Base-by-base conservation (phyloP, 2,797 vertebrate species). In the Emydoidea blandingii region DNA sequence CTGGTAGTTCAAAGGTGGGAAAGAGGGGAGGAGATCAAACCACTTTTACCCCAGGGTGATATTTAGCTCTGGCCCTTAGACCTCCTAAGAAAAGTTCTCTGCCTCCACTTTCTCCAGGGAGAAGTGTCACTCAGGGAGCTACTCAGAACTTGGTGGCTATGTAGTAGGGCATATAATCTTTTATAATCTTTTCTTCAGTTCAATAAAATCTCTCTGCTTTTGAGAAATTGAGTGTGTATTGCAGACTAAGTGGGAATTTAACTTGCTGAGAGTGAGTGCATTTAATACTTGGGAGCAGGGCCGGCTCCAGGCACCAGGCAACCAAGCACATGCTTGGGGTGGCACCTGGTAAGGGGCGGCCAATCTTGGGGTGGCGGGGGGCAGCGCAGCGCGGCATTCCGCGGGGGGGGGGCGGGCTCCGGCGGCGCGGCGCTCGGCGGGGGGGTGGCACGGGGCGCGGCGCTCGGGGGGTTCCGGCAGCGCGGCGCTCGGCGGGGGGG, bases 171-270 rank as follows among this genome's bases (percentile, higher is more conserved):
- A 79, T 96, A 86, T 97, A 96, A 95, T 97, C 96, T 96, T 94
- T 96, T 97, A 68, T 97, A 97, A 95, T 96, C 92, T 86, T 96
- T 92, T 96, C 94, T 86, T 34, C 95, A 97, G 92, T 95, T 97
- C 95, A 91, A 89, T 96, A 97, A 95, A 92, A 96, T 95, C 94
- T 95, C 90, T 94, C 95, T 96, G 95, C 92, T 91, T 25, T 96
- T 93, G 87, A 96, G 95, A 93, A 93, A 97, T 90, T 91, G 86
- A 79, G 90, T 94, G 91, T 7, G 15, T 96, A 94, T 95, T 93
- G 91, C 91, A 86, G 91, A 95, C 91, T 95, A 93, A 94, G 81
- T 94, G 95, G 89, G 85, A 94, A 96, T 96, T 93, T 89, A 95
- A 56, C 81, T 72, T 85, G 56, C 85, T 92, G 93, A 96, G 86